Base-by-base conservation (phyloP, 2,888 invertebrate species). In the Zaprionus lineosus region DNA sequence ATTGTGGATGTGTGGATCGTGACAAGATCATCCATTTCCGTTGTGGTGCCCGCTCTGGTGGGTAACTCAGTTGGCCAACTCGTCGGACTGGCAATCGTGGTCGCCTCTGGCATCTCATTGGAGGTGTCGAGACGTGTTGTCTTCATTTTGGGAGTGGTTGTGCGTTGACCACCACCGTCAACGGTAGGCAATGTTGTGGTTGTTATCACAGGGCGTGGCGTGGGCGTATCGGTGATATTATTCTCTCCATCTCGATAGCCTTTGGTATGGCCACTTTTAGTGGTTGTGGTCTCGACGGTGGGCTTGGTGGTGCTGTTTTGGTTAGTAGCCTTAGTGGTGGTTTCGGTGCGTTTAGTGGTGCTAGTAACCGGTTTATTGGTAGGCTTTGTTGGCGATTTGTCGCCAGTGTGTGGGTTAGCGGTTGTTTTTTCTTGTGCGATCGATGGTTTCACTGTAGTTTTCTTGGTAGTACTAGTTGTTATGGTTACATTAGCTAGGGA, bases 231-330 rank as follows among this genome's bases (percentile, higher is more conserved):
- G 14, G 89, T 90, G 44, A 88, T 90, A 66, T 89, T 89, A 67
- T 89, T 89, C 43, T 89, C 90, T 55, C 89, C 90, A 83, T 89
- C 89, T n/a, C 90, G 87, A 68, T 89, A 90, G 28, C 88, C 87
- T 56, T 89, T 89, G 0, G 89, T 87, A 18, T 86, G 86, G 8
- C 88, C 88, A 3, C 86, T 82, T 57, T 88, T 89, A 1, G 74
- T 74, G 12, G 84, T 81, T 31, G 84, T 87, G 12, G 66, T 68
- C 47, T 81, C 86, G 37, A 68, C 55, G 37, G 62, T 74, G 29
- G 66, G 44, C 24, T 62, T 70, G 14, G 39, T 53, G 36, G 72
- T 73, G 51, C 62, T 68, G 41, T 69, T 72, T 46, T 62, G 53
- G 77, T 71, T 72, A 82, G 84, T 83, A 72, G 73, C 76, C 56